Evolutionary conservation across 92 coral and sea anemone species (phyloP), one percentile per base, ranked within the genome.

Genomic region (Palythoa grandiflora): DNA sequence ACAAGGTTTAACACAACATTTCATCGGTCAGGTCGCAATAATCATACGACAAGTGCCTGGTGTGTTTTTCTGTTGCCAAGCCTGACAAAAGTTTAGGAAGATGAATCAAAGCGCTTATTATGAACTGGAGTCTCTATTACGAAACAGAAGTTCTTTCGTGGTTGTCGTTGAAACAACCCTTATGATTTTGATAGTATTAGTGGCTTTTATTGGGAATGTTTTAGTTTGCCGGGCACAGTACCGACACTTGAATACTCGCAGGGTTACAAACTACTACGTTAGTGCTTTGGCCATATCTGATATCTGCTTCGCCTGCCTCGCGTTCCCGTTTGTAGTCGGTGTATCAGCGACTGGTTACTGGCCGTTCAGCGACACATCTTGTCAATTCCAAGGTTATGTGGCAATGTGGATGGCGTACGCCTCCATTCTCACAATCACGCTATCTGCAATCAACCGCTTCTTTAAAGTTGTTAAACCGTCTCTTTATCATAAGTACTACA

Each of bases 401-500:
- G 63, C 85, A 2, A 80, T 80, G 85, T 80, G 74, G 85, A 80
- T 63, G 74, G 59, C 75, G 6, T 80, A 80, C 40, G 74, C 85
- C 7, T 80, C 85, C 11, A 80, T 80, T 8, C 85, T 80, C 57
- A 80, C 85, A 12, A 47, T 80, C n/a, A 61, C 85, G 2, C 55
- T 80, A 70, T 38, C 85, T 13, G 85, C 85, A 19, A 61, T 80
- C 59, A 80, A 80, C 70, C 85, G 85, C 52, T 80, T 80, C 85
- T 65, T 80, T 73, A 80, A 80, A 36, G 85, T 80, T 51, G 74
- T 80, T 3, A 80, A 80, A 19, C 85, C 85, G 59, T 17, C 51
- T 38, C 39, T 65, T 28, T 80, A 80, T 7, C 73, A 37, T 17
- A 80, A 21, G 39, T 80, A 39, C 21, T 80, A 44, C 9, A 80